Evolutionary conservation across 2,888 invertebrate species (phyloP), one percentile per base, ranked within the genome.

Genomic region (Drosophila atripex): DNA sequence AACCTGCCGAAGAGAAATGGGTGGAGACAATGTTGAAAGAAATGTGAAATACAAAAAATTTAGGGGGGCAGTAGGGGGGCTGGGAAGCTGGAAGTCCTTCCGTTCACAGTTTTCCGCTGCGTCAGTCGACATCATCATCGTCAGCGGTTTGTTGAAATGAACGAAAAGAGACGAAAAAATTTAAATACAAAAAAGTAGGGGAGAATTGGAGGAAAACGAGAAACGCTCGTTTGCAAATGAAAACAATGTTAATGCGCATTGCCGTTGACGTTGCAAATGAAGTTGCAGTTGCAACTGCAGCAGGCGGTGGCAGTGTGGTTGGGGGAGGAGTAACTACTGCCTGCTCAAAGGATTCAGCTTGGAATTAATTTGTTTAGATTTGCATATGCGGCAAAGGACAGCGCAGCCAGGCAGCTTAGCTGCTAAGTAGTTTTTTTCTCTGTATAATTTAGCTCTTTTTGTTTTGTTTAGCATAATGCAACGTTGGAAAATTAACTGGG

Each of bases 1-100:
- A 93, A 75, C 92, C 93, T 93, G 91, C 47, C 77, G 66, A 18
- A 52, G 35, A 39, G 57, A 35, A 56, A 54, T 45, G 47, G 18
- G 46, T 57, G 54, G 32, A 57, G 58, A 71, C 8, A 57, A 57
- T 65, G 75, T 71, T 86, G 77, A 80, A 77, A 71, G 65, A 76
- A 77, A 61, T 65, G 74, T 55, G 39, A 61, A 51, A 59, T 53
- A 72, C 50, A 84, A 66, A 85, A 43, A 77, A 68, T 65, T 56
- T 58, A 32, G 21, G 18, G 50, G 46, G 11, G 43, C 16, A 25
- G 9, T 1, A 7, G 12, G 25, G 46, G 32, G 6, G 28, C 2
- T 23, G 46, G 32, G 6, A 9, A 7, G 7, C 12, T 21, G 56
- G 11, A 18, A 5, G 30, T 28, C 50, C 60, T 77, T 63, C 87